phyloP scores from a whole-genome alignment of 2,888 invertebrate species.

The Polydrusus pterygomalis region DNA sequence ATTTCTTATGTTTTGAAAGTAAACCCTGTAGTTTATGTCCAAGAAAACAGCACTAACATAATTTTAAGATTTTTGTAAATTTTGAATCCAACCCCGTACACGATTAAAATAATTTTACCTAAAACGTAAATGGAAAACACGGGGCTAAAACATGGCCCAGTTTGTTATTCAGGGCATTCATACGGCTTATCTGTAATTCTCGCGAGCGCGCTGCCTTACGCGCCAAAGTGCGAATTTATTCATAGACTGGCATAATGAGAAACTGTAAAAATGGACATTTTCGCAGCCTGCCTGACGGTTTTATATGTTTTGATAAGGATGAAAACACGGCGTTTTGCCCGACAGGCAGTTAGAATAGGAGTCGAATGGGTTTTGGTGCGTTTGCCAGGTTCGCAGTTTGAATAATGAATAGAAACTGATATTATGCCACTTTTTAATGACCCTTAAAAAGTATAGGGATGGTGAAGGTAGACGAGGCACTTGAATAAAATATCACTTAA shows the following conservation, averaged over 20 bases:
- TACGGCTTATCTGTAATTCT: slow-evolving; percentile 71
- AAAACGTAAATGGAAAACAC: slow-evolving; percentile 23
- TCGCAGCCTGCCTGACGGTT: slow-evolving; percentile 70
- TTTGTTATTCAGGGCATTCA: slow-evolving; percentile 65
- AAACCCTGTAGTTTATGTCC: too few relatives aligned
- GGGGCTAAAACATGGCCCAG: slow-evolving; percentile 69
- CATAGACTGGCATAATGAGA: slow-evolving; percentile 75
- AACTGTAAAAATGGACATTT: slow-evolving; percentile 76
- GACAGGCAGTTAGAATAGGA: slow-evolving; percentile 64
- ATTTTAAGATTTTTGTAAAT: neutral
- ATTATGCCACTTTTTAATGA: neutral
- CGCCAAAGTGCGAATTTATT: slow-evolving; percentile 74
- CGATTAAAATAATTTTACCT: slow-evolving; percentile 67
- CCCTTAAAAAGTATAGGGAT: too few relatives aligned
- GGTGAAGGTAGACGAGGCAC: too few relatives aligned
- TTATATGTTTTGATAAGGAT: slow-evolving; percentile 74
- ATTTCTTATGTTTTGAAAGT: too few relatives aligned
- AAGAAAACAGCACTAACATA: too few relatives aligned
- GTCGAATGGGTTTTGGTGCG: slow-evolving; percentile 48
- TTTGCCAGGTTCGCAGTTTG: slow-evolving; percentile 48
- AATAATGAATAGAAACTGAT: slow-evolving; percentile 39
- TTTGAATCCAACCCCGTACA: slow-evolving; percentile 19
- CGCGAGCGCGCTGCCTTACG: slow-evolving; percentile 68
- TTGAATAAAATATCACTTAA: too few relatives aligned
- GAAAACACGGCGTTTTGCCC: slow-evolving; percentile 70